Evolutionary conservation across 2,888 invertebrate genomes (phyloP), one percentile per base, ranked within the genome.

Genomic region (Tetranychus truncatus): DNA sequence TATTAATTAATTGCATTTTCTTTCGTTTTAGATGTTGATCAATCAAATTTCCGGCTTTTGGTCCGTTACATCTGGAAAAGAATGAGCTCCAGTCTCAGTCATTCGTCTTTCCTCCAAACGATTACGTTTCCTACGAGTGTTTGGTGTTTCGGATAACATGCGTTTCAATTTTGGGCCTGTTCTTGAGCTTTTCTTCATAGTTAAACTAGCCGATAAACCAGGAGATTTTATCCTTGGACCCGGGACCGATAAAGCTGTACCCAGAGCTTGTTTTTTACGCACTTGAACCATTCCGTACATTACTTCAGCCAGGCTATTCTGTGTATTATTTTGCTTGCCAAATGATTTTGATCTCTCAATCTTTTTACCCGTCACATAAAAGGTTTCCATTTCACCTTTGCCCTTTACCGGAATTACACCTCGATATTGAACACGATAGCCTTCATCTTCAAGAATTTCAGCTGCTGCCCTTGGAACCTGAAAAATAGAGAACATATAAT

Each of bases 381-480:
- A 94, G n/a, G 95, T 95, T 83, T 92, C 90, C 95, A 95, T 95
- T 79, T 89, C 88, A 0, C 95, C 95, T 83, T 95, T 95, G 77
- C 95, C 95, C 82, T 95, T 95, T 45, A 95, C 95, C 77, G 89
- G 89, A 76, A 95, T 89, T 75, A 88, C 84, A 0, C 95, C 95
- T n/a, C 95, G 87, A 80, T 88, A 85, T 80, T 89, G 87, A 66
- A 90, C 84, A 78, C 87, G 86, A 83, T 89, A 92, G 2, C 91
- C 91, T 77, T 88, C 85, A 1, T 86, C 85, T 78, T 88, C 88
- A 77, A 92, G 83, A 78, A 91, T 87, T 92, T 94, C 82, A 21
- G 78, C 78, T 2, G 79, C 77, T 0, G 76, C 74, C 66, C 78
- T 79, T 15, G 79, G 79, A 20, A 78, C 78, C 74, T 75, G 5